phyloP scores from a whole-genome alignment of 2,113 vertebrate genomes.

The Pluvialis apricaria region DNA sequence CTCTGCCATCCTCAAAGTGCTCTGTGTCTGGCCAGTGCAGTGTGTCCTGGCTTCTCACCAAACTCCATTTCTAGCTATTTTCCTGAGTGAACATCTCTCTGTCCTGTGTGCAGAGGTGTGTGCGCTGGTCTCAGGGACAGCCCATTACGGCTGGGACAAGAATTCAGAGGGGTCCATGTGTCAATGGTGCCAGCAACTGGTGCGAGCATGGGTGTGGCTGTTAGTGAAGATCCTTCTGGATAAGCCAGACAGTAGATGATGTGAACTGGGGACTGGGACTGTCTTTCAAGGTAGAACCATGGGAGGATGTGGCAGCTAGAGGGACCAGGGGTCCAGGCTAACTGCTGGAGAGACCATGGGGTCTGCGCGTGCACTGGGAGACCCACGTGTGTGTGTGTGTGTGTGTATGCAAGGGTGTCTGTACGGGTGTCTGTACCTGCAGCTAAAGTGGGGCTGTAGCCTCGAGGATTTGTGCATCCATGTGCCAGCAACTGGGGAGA shows the following conservation, averaged over 20 bases:
- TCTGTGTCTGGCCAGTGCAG: not conserved
- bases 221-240: not conserved
- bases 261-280: not conserved
- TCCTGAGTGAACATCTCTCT: not conserved
- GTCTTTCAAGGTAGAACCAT: not conserved
- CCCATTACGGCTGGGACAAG: not conserved
- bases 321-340: not conserved
- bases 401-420: not conserved
- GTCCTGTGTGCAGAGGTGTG: not conserved
- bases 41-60: not conserved
- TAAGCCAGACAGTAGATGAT: fast-evolving
- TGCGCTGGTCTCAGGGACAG: not conserved
- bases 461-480: fast-evolving
- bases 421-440: not conserved
- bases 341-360: not conserved
- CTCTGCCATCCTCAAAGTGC: too few relatives aligned
- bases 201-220: not conserved
- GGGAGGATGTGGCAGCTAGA: not conserved
- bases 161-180: not conserved
- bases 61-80: not conserved
- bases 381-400: not conserved
- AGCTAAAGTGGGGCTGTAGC: not conserved
- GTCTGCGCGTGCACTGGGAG: not conserved
- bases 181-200: fast-evolving
- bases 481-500: not conserved